phyloP scores from a whole-genome alignment of 2,113 vertebrate genomes.

The Leptodactylus fuscus region DNA sequence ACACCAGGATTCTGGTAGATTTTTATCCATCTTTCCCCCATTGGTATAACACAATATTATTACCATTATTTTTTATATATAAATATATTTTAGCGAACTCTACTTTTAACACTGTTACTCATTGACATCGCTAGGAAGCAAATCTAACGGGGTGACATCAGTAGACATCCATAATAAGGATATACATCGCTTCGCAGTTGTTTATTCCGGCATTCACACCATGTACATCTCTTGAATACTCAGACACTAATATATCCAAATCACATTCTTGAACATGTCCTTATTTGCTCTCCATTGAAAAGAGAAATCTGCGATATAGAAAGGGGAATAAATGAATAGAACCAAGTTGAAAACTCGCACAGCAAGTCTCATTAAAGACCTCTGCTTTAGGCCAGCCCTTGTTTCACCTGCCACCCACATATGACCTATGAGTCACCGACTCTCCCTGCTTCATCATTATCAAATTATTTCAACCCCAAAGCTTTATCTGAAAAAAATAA shows the following conservation, averaged over 20 bases:
- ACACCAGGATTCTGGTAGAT: no score
- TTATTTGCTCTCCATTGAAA: constrained; percentile 38
- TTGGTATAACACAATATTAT: no score
- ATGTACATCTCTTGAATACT: neutral
- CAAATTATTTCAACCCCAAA: constrained; percentile 88
- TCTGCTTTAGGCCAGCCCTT: constrained; percentile 85
- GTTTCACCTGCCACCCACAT: constrained; percentile 90
- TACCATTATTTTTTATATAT: no score
- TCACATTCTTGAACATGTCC: constrained; percentile 38
- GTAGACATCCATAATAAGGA: neutral
- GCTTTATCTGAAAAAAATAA: constrained; percentile 74
- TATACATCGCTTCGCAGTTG: neutral
- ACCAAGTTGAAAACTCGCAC: constrained; percentile 76
- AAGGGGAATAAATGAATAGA: constrained; percentile 39
- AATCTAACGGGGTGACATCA: neutral
- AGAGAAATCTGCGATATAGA: neutral
- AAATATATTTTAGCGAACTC: no score
- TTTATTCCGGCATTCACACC: neutral
- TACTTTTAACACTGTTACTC: no score
- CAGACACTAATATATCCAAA: neutral
- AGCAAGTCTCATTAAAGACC: constrained; percentile 82
- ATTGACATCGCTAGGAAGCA: neutral
- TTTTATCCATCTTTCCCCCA: no score
- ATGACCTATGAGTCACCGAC: constrained; percentile 96
- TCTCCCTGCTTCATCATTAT: constrained; percentile 86